Evolutionary conservation across 2,888 invertebrate genomes (phyloP).

Genomic region (Prionchulus punctatus): DNA sequence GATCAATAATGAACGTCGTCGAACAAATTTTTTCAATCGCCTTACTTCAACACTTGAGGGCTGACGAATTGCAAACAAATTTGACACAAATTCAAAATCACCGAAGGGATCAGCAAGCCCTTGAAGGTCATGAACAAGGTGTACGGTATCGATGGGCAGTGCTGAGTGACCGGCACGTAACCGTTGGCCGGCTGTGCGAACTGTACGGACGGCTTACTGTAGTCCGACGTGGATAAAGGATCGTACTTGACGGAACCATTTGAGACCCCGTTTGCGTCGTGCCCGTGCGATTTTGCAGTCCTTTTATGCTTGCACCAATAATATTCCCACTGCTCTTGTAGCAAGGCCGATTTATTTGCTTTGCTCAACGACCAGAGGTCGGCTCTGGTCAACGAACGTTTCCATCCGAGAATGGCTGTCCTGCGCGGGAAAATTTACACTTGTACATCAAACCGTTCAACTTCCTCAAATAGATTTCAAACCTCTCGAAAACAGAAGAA

Average conservation of each 20-base stretch:
- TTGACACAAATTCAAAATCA: constrained; percentile 60
- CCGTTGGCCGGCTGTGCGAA: background rate
- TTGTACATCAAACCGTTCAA: background rate
- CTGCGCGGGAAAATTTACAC: background rate
- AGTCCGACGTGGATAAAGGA: too few relatives aligned
- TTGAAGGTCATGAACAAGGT: constrained; percentile 73
- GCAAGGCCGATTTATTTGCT: background rate
- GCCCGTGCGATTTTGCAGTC: background rate
- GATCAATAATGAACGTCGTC: background rate
- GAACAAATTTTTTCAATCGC: too few relatives aligned
- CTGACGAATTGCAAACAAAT: constrained; percentile 72
- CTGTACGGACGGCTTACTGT: too few relatives aligned
- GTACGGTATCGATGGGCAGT: constrained; percentile 57
- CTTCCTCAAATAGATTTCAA: too few relatives aligned
- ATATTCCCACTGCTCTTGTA: background rate
- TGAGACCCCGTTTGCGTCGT: too few relatives aligned
- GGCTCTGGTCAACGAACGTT: background rate
- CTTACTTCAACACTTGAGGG: constrained; percentile 70
- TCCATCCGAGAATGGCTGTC: constrained; percentile 1
- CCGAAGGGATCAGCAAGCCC: constrained; percentile 66
- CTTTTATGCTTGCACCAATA: background rate
- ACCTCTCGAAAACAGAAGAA: background rate
- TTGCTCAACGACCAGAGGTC: background rate
- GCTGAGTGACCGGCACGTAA: background rate
- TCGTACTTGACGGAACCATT: too few relatives aligned